A percentile compares a stretch with the other conserved stretches of the same genome.
These are phyloP conservation scores for Myrmecobius fasciatus DNA, from an alignment of 2,113 vertebrate genomes.

Conservation along the genomic window DNA sequence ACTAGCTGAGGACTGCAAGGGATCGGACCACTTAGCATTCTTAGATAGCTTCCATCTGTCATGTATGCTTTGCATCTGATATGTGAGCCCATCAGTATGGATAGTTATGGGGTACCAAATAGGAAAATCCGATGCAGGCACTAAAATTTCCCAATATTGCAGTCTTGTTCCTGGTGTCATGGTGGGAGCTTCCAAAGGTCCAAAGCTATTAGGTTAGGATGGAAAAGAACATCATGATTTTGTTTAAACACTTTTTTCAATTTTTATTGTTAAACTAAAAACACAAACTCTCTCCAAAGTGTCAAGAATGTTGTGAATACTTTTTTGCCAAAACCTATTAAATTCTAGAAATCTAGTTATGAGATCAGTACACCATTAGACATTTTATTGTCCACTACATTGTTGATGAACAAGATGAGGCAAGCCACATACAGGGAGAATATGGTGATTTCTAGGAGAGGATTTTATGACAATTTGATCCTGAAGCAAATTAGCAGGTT, in stretches of 20 bases:
- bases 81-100: slow-evolving; percentile 39
- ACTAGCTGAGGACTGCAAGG: slow-evolving; percentile 11
- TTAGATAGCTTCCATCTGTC: background rate
- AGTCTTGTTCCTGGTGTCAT: slow-evolving; percentile 18
- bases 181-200: slow-evolving; percentile 42
- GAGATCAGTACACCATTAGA: background rate
- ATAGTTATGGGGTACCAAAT: slow-evolving; percentile 51
- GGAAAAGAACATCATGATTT: slow-evolving; percentile 55
- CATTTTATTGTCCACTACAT: slow-evolving; percentile 30
- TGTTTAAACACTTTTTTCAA: slow-evolving; percentile 26
- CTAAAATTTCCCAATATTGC: slow-evolving; percentile 54
- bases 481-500: slow-evolving; percentile 9
- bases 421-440: background rate
- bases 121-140: slow-evolving; percentile 28
- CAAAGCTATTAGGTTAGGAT: slow-evolving; percentile 49
- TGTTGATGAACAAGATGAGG: background rate
- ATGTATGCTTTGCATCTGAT: slow-evolving; percentile 61
- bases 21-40: slow-evolving; percentile 6
- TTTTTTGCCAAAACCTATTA: background rate
- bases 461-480: background rate
- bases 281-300: background rate
- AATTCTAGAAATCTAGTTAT: slow-evolving; percentile 1
- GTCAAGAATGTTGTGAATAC: background rate
- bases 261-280: slow-evolving; percentile 34
- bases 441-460: background rate